Evolutionary conservation across 2,113 vertebrate genomes (phyloP).

Genomic region (Chloropsis cyanopogon): DNA sequence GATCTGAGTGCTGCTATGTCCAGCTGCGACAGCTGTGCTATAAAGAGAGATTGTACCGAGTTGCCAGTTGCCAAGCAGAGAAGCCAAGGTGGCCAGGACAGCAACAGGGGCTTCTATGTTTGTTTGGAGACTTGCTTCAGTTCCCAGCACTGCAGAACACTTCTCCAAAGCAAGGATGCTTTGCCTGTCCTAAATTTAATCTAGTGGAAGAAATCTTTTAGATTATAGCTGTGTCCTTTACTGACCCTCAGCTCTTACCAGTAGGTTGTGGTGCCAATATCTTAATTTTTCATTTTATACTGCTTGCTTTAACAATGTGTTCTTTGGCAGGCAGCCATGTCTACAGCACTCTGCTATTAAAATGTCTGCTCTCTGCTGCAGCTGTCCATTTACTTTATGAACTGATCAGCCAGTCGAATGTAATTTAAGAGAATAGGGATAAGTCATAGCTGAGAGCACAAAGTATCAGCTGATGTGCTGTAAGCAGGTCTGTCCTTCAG

Average conservation of each 20-base stretch:
- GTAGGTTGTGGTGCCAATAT: conserved; percentile 17
- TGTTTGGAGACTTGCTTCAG: neutral
- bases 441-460: conserved; percentile 23
- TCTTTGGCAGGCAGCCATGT: conserved; percentile 53
- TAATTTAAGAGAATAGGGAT: conserved; percentile 23
- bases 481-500: conserved; percentile 9
- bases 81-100: neutral
- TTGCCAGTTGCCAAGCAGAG: neutral
- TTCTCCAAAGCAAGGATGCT: conserved; percentile 30
- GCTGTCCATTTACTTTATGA: conserved; percentile 54
- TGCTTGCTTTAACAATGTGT: conserved; percentile 53
- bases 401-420: neutral
- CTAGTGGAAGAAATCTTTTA: conserved; percentile 50
- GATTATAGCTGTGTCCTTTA: conserved; percentile 37
- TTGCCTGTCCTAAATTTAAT: conserved; percentile 51
- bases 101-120: neutral
- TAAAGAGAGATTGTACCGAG: neutral
- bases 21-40: neutral
- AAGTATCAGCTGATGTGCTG: neutral
- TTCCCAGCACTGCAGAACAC: conserved; percentile 13
- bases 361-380: conserved; percentile 42
- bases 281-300: conserved; percentile 58
- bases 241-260: conserved; percentile 39
- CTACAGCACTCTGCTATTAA: conserved; percentile 12
- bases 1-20: neutral